Evolutionary conservation across 2,888 invertebrate species (phyloP).

Genomic region (Chaetoderma sp.): DNA sequence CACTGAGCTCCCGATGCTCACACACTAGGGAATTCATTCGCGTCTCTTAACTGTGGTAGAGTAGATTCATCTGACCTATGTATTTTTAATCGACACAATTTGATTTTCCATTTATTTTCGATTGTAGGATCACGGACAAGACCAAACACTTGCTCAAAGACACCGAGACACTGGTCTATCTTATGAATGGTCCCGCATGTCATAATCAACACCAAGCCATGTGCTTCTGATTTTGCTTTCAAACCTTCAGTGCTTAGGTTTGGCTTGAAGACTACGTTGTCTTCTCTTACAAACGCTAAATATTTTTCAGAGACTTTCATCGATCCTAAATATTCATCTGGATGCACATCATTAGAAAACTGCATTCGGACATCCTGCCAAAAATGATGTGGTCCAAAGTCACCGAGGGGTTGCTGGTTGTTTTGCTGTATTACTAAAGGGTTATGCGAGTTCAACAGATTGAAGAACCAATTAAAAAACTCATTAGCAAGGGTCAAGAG

Average conservation of each 20-base stretch:
- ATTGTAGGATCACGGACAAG: slow-evolving; percentile 75
- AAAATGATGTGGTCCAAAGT: slow-evolving; percentile 64
- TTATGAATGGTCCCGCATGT: slow-evolving; percentile 77
- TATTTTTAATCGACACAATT: slow-evolving; percentile 69
- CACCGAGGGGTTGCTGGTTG: slow-evolving; percentile 24
- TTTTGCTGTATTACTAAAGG: too few species aligned
- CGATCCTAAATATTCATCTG: slow-evolving; percentile 37
- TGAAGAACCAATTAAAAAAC: slow-evolving; percentile 61
- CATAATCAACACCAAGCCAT: slow-evolving; percentile 76
- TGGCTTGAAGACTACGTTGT: slow-evolving; percentile 73
- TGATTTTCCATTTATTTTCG: slow-evolving; percentile 79
- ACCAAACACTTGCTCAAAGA: slow-evolving; percentile 78
- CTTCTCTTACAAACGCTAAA: slow-evolving; percentile 44
- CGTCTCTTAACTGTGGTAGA: neutral
- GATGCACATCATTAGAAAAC: slow-evolving; percentile 34
- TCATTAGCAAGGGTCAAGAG: slow-evolving; percentile 53
- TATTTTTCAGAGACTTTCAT: slow-evolving; percentile 43
- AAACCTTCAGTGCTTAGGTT: slow-evolving; percentile 75
- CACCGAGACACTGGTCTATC: slow-evolving; percentile 72
- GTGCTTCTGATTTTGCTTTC: slow-evolving; percentile 74
- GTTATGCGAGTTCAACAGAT: slow-evolving; percentile 54
- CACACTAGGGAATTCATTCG: too few species aligned
- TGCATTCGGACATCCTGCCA: slow-evolving; percentile 51
- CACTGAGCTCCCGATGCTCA: too few species aligned
- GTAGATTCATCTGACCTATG: slow-evolving; percentile 17